Conservation (phyloP, 2,797 vertebrate species). For the Galagoides demidoff region DNA sequence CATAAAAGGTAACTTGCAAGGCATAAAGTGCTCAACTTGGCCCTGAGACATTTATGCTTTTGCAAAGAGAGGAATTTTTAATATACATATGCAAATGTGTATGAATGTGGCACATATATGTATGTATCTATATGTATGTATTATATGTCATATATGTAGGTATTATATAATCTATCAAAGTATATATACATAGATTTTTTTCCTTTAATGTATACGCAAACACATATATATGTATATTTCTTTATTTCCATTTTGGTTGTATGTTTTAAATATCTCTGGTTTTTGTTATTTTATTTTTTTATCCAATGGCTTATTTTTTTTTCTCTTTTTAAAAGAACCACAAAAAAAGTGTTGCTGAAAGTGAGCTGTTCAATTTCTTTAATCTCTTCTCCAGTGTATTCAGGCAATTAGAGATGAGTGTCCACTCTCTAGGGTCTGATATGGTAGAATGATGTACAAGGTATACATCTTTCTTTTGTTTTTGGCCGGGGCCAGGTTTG, state of each 20-base stretch:
- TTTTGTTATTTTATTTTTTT: neutral
- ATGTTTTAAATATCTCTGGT: neutral
- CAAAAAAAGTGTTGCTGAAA: neutral
- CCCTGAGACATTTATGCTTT: neutral
- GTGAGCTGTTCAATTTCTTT: neutral
- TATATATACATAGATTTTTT: neutral
- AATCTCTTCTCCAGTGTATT: neutral
- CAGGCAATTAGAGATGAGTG: neutral
- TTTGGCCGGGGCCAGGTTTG: no score
- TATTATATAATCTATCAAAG: neutral
- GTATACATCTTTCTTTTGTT: neutral
- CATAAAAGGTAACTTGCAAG: constrained; percentile 52
- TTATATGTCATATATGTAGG: neutral
- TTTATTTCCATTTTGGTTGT: constrained; percentile 18
- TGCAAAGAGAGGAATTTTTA: neutral
- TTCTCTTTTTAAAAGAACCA: constrained; percentile 3
- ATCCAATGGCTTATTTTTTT: neutral
- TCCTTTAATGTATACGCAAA: neutral
- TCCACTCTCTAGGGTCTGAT: neutral
- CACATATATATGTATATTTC: neutral
- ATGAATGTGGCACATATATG: neutral
- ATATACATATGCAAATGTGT: neutral
- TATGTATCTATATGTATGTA: neutral
- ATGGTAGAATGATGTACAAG: neutral
- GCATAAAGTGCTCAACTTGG: neutral